Base-by-base conservation (phyloP, 2,113 vertebrate species). In the Glaucidium brasilianum region DNA sequence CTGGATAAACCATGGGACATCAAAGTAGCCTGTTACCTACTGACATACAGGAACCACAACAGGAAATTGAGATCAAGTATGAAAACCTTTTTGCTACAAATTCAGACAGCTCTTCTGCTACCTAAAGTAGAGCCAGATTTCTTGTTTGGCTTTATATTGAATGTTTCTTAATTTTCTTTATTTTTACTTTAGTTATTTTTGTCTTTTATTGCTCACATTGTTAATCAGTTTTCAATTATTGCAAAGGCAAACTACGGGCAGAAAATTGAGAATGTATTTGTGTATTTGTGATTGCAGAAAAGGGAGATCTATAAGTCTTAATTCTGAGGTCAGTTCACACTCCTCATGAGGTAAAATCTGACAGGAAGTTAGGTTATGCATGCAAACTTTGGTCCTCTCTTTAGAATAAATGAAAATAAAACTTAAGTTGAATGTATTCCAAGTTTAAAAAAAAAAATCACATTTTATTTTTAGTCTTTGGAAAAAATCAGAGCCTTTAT, bases 391-490 rank as follows among this genome's bases (percentile, higher is more conserved):
- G 5, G 9, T n/a, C 26, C 22, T 41, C 4, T 81, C 25, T 62
- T 77, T 78, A 21, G 43, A 79, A 88, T 60, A 82, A 86, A 87
- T 78, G 63, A 78, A 92, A 88, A 69, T 41, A 43, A 56, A 85
- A 55, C 5, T 50, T 69, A 27, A 90, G 25, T 55, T 55, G 9
- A 74, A 53, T 21, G 4, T 43, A 62, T 90, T 85, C 76, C 8
- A 66, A 43, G 12, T 49, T 80, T n/a, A n/a, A n/a, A n/a, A n/a
- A n/a, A 52, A 75, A 85, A 72, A 64, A 83, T 67, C 17, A 15
- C 34, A 63, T 79, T 96, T 95, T 95, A 96, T 87, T 96, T 79
- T 85, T 73, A 86, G 73, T 60, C 69, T 82, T 62, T 62, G 59
- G 39, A 81, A 95, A 92, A 92, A 83, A 47, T 87, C 64, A 17